These are phyloP conservation scores for Eupithecia exiguata DNA, from an alignment of 2,888 invertebrate species.

Conservation along the genomic window DNA sequence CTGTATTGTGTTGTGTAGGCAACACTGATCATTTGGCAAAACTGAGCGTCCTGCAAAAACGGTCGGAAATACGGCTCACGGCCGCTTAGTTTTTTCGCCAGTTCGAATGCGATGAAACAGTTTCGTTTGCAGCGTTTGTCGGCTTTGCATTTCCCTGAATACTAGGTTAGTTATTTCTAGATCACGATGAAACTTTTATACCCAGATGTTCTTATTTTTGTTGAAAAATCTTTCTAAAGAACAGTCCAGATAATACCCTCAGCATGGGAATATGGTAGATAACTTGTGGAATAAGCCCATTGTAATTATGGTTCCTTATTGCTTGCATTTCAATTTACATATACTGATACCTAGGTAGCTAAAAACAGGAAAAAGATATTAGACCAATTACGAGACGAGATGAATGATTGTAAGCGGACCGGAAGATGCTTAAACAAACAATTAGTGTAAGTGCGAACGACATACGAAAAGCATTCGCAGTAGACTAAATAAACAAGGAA, in stretches of 20 bases:
- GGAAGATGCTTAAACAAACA: not conserved
- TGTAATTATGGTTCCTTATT: not conserved
- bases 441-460: slow-evolving; percentile 1
- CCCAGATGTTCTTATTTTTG: not conserved
- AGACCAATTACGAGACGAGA: not conserved
- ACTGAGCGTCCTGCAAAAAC: slow-evolving; percentile 51
- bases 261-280: not conserved
- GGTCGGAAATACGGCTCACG: slow-evolving; percentile 60
- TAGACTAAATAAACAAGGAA: not conserved
- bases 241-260: not conserved
- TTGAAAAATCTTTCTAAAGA: not conserved
- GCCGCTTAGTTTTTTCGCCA: slow-evolving; percentile 56
- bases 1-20: slow-evolving; percentile 22
- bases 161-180: not conserved
- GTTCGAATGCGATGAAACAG: slow-evolving; percentile 37
- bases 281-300: not conserved
- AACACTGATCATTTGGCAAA: slow-evolving; percentile 41
- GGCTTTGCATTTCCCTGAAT: slow-evolving; percentile 11
- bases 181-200: not conserved
- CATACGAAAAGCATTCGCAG: not conserved
- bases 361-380: not conserved
- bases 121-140: slow-evolving; percentile 4
- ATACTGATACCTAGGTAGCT: not conserved
- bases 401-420: not conserved
- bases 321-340: not conserved